These are phyloP conservation scores for Drosophila kurseongensis DNA, from an alignment of 1,140 invertebrate species.

Conservation along the genomic window DNA sequence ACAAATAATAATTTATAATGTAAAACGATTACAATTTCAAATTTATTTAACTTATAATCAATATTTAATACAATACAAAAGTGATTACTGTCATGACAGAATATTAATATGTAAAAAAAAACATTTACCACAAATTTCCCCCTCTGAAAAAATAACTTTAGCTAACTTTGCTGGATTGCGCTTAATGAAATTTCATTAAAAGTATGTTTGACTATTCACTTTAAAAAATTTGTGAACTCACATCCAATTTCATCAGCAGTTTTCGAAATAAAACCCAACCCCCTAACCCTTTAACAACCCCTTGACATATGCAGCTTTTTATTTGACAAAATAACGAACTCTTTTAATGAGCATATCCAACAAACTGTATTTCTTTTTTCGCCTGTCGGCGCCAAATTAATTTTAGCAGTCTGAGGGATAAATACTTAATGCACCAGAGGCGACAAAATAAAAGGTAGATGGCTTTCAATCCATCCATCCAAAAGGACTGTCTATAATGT, in stretches of 20 bases:
- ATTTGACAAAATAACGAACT: constrained; percentile 30
- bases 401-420: constrained; percentile 31
- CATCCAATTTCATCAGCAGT: constrained; percentile 2
- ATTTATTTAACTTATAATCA: no score
- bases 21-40: no score
- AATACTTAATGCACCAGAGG: constrained; percentile 42
- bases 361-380: constrained; percentile 39
- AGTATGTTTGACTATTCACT: constrained; percentile 3
- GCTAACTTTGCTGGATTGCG: not conserved
- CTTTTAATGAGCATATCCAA: constrained; percentile 34
- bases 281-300: not conserved
- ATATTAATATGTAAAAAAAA: no score
- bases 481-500: constrained; percentile 27
- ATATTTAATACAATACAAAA: no score
- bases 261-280: constrained; percentile 10
- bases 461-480: constrained; percentile 18
- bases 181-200: constrained; percentile 8
- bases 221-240: constrained; percentile 3
- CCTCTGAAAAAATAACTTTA: not conserved
- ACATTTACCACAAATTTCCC: no score
- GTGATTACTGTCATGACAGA: no score
- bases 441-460: constrained; percentile 26
- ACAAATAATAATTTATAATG: no score
- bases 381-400: constrained; percentile 39
- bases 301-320: constrained; percentile 17